Evolutionary conservation across 2,888 invertebrate species (phyloP).

Genomic region (Tipula lateralis): DNA sequence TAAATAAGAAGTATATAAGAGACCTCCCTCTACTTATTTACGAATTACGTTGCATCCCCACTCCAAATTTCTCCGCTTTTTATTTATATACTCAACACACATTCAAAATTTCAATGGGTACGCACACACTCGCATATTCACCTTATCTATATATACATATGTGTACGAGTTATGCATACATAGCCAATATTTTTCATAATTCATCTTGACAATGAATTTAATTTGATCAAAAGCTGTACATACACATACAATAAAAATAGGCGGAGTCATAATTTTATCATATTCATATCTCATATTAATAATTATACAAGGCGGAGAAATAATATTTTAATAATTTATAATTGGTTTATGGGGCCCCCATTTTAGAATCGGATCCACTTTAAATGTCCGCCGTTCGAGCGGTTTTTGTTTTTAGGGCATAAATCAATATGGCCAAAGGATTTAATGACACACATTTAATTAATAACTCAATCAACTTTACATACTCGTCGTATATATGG

Average conservation of each 20-base stretch:
- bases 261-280: constrained; percentile 24
- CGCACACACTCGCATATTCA: background rate
- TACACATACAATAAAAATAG: background rate
- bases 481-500: background rate
- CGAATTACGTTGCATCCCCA: background rate
- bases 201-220: constrained; percentile 24
- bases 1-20: constrained; percentile 11
- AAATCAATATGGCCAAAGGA: background rate
- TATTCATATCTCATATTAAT: background rate
- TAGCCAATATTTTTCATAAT: background rate
- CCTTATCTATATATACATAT: background rate
- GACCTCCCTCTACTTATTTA: background rate
- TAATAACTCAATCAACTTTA: background rate
- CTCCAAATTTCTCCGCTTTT: background rate
- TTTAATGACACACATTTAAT: constrained; percentile 14
- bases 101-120: background rate
- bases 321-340: background rate
- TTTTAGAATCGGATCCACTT: background rate
- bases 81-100: background rate
- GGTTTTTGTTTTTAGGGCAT: background rate
- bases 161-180: background rate
- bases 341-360: background rate
- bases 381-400: background rate
- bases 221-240: background rate
- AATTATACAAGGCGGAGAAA: background rate